These are phyloP conservation scores for Datnioides undecimradiatus DNA, from an alignment of 2,113 vertebrate species.

Conservation along the genomic window DNA sequence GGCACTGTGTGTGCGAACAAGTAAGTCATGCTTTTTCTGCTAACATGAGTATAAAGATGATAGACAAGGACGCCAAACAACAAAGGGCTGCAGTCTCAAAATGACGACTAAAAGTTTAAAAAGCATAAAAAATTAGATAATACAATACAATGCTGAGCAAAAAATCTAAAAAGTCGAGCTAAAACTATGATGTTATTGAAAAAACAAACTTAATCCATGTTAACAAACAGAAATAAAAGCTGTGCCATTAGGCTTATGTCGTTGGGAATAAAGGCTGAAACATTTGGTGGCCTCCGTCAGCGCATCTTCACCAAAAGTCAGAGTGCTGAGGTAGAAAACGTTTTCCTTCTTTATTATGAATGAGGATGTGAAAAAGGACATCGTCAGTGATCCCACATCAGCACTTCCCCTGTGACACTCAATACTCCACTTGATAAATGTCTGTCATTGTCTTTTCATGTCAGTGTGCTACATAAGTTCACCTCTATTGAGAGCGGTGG, in stretches of 20 bases:
- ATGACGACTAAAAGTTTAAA: too few species aligned
- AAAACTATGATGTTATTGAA: too few species aligned
- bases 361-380: conserved; percentile 64
- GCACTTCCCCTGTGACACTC: conserved; percentile 64
- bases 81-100: too few species aligned
- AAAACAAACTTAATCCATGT: too few species aligned
- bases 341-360: conserved; percentile 66
- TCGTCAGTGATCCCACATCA: conserved; percentile 63
- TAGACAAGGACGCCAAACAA: too few species aligned
- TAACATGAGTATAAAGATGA: too few species aligned
- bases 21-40: too few species aligned
- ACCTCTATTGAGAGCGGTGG: conserved; percentile 32
- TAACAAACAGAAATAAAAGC: not conserved
- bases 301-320: conserved; percentile 16
- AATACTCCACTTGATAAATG: conserved; percentile 66
- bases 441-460: conserved; percentile 59
- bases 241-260: not conserved
- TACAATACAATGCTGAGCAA: too few species aligned
- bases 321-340: conserved; percentile 44
- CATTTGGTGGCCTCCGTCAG: not conserved
- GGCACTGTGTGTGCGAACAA: too few species aligned
- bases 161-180: too few species aligned
- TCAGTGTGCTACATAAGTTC: conserved; percentile 33
- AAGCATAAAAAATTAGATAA: too few species aligned
- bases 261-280: not conserved